Percentiles rank a stretch among this genome's conserved stretches.
Conservation (phyloP, 2,113 vertebrate genomes). For the Carettochelys insculpta region DNA sequence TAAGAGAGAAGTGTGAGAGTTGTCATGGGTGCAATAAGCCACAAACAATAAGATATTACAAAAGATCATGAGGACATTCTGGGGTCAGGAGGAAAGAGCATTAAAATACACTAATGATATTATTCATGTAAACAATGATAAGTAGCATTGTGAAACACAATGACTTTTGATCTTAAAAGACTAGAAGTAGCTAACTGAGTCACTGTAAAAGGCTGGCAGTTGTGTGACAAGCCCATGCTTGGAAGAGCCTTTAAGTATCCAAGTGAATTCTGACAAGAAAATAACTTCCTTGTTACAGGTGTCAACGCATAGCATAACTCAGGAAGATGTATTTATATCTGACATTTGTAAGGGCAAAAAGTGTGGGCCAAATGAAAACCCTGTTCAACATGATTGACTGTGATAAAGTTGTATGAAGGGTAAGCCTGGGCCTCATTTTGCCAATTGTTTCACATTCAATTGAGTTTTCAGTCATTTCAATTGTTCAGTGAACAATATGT, state of each 20-base stretch:
- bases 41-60: not conserved
- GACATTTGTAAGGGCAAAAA: not conserved
- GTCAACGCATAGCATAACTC: not conserved
- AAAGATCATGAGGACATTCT: too few species aligned
- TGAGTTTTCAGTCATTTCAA: not conserved
- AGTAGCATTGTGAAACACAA: fast-evolving
- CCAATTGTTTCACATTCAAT: not conserved
- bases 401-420: not conserved
- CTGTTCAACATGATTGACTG: not conserved
- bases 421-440: not conserved
- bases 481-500: not conserved
- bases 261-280: not conserved
- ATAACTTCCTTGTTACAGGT: not conserved
- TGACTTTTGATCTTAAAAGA: not conserved
- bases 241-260: not conserved
- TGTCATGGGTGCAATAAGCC: not conserved
- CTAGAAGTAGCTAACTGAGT: not conserved
- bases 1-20: not conserved
- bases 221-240: not conserved
- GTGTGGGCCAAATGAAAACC: not conserved
- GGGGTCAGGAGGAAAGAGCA: too few species aligned
- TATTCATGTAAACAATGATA: not conserved
- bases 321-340: not conserved
- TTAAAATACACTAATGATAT: not conserved
- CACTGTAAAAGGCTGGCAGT: not conserved